A percentile compares a stretch with the other conserved stretches of the same genome.
Evolutionary conservation across 1,140 invertebrate genomes (phyloP).

Genomic region (Papilio polyxenes): DNA sequence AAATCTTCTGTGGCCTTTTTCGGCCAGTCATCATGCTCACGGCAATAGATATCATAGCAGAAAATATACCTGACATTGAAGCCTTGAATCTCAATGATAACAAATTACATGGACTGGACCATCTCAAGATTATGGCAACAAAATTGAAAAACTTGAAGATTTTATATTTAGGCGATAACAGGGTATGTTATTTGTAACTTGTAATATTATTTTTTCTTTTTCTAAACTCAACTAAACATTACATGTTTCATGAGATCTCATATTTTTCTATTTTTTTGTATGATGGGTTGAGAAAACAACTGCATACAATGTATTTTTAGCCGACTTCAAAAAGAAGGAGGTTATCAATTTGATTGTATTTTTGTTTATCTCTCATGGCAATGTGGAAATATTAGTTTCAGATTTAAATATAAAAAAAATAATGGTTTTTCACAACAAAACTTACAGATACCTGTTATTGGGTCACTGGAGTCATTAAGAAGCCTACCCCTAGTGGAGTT

Average conservation of each 20-base stretch:
- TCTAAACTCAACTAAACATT: no score
- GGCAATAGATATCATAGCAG: constrained; percentile 89
- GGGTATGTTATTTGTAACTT: constrained; percentile 81
- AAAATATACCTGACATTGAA: constrained; percentile 90
- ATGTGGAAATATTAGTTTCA: no score
- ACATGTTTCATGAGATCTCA: no score
- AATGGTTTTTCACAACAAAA: constrained; percentile 6
- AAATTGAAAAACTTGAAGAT: constrained; percentile 89
- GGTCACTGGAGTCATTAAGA: constrained; percentile 86
- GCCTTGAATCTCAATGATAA: constrained; percentile 92
- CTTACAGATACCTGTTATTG: constrained; percentile 85
- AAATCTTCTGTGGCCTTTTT: constrained; percentile 88
- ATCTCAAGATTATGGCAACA: constrained; percentile 82
- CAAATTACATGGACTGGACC: constrained; percentile 85
- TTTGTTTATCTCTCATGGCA: no score
- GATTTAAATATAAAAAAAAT: background rate
- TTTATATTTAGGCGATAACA: constrained; percentile 91
- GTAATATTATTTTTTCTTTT: background rate
- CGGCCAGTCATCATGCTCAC: constrained; percentile 85
- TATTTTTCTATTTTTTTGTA: no score
- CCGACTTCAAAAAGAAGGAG: no score
- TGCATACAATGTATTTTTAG: no score
- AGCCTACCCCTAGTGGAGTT: constrained; percentile 87
- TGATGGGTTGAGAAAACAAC: no score
- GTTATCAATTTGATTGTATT: no score